Percentiles rank a stretch among this genome's conserved stretches.
Evolutionary conservation across 2,888 invertebrate genomes (phyloP).

Genomic region (Carabus problematicus): DNA sequence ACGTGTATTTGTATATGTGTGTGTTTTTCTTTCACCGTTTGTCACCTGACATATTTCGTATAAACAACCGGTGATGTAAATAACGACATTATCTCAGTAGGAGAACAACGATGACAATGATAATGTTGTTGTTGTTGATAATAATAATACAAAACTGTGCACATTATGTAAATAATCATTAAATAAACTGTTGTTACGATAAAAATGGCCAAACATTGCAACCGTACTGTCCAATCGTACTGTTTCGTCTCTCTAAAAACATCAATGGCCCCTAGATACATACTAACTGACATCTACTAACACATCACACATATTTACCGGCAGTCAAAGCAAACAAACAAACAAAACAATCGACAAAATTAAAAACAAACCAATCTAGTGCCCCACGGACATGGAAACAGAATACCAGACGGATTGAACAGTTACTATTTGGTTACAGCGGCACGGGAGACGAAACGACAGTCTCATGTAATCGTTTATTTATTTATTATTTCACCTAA

Average conservation of each 20-base stretch:
- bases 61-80: too few relatives aligned
- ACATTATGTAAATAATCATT: slow-evolving; percentile 44
- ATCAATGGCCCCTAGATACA: slow-evolving; percentile 66
- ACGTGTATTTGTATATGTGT: not conserved
- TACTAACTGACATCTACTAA: slow-evolving; percentile 59
- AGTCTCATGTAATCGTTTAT: too few relatives aligned
- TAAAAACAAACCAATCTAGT: slow-evolving; percentile 45
- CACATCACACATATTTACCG: slow-evolving; percentile 51
- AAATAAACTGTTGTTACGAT: slow-evolving; percentile 30
- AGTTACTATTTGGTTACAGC: not conserved
- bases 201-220: slow-evolving; percentile 16
- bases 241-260: slow-evolving; percentile 62
- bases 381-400: not conserved
- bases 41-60: not conserved
- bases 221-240: slow-evolving; percentile 13
- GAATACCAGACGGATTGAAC: not conserved
- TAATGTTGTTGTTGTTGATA: not conserved
- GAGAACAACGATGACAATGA: slow-evolving; percentile 6
- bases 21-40: not conserved
- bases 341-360: not conserved
- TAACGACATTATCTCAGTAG: not conserved
- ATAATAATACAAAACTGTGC: slow-evolving; percentile 45
- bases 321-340: slow-evolving; percentile 43
- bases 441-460: not conserved
- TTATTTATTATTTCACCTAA: slow-evolving; percentile 15